Evolutionary conservation across 2,888 invertebrate genomes (phyloP).

Genomic region (Sicus ferrugineus): DNA sequence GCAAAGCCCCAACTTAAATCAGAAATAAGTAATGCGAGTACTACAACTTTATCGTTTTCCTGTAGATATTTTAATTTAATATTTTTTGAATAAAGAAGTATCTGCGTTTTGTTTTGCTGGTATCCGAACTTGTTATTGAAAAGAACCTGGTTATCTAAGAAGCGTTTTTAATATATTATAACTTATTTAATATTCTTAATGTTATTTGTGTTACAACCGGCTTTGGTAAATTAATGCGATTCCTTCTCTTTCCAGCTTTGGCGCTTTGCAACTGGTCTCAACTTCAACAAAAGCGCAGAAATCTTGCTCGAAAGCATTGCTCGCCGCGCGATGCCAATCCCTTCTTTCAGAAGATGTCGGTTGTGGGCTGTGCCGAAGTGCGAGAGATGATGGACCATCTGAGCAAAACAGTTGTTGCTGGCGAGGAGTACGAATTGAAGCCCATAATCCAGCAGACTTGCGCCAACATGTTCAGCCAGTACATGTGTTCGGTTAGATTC

Average conservation of each 20-base stretch:
- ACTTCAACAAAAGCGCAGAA: constrained; percentile 79
- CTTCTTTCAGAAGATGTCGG: constrained; percentile 76
- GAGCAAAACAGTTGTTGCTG: constrained; percentile 60
- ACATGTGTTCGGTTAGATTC: constrained; percentile 85
- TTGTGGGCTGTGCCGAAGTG: constrained; percentile 74
- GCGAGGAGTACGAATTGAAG: constrained; percentile 70
- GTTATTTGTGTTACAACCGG: too few species aligned
- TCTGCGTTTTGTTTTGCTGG: too few species aligned
- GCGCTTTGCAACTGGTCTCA: constrained; percentile 90
- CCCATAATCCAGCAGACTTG: constrained; percentile 76
- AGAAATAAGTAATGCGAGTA: not conserved
- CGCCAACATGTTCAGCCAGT: constrained; percentile 85
- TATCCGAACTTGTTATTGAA: too few species aligned
- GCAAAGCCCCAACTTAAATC: constrained; percentile 9
- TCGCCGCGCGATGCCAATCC: constrained; percentile 79
- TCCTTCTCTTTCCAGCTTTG: constrained; percentile 71
- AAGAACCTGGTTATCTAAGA: too few species aligned
- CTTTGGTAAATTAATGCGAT: constrained; percentile 18
- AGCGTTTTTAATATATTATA: too few species aligned
- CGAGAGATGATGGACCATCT: constrained; percentile 70
- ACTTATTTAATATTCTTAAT: too few species aligned
- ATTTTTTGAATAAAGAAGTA: too few species aligned
- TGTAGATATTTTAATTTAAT: too few species aligned
- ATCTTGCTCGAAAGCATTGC: constrained; percentile 81
- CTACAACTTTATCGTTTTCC: not conserved